Base-by-base conservation (phyloP, 2,797 vertebrate species). In the Lithobates sylvaticus region DNA sequence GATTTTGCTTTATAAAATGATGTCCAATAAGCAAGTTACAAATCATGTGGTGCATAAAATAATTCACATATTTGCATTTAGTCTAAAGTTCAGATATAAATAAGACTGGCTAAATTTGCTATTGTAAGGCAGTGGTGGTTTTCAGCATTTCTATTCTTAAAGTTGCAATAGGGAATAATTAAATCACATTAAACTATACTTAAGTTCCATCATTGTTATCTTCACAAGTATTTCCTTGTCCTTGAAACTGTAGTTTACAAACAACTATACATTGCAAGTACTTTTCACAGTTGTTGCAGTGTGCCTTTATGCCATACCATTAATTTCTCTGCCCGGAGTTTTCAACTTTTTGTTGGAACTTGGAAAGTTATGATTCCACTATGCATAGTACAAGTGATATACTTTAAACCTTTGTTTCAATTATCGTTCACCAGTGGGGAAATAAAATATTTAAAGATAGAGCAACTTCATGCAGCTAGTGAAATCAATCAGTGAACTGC, bases 91-190 rank as follows among this genome's bases (percentile, higher is more conserved):
- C 5, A 54, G 13, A 16, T 54, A 16, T 16, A 54, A 54, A 54
- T 54, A 54, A 5, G 44, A 47, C 9, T 47, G 13, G 16, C 16
- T 54, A 54, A 13, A 34, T 73, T 26, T 21, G 18, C 0, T n/a
- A 58, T 61, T 26, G 23, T 18, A 71, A 39, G 68, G 23, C 61
- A 26, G 13, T 72, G 47, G 58, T 81, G 79, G 58, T 80, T 47
- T 54, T 18, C 23, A 65, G 47, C 47, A 12, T 39, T 72, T 72
- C 34, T 61, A 18, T 23, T 61, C 69, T 64, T 61, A 72, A 74
- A 71, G 34, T 73, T 81, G 9, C 50, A 39, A 64, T 36, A 61
- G 79, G 69, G 69, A 64, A 81, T 73, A 81, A 81, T 81, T 81
- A 81, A 26, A 69, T 81, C 79, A 27, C 26, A 81, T 81, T 81